Evolutionary conservation across 1,140 invertebrate genomes (phyloP), one percentile per base, ranked within the genome.

Genomic region (Arion vulgaris): DNA sequence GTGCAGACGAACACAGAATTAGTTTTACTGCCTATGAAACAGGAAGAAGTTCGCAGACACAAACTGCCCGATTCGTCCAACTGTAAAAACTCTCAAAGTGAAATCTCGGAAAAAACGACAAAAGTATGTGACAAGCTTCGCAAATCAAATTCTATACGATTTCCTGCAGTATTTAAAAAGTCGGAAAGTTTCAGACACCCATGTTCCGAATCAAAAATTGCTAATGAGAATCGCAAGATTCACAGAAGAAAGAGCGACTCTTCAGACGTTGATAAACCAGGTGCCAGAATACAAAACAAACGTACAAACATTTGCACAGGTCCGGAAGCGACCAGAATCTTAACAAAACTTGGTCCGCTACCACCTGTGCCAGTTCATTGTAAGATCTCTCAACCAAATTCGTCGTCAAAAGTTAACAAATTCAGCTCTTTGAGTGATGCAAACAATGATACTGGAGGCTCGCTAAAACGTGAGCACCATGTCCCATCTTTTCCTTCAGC

Each of bases 101-200:
- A n/a, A n/a, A n/a, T n/a, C n/a, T n/a, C n/a, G n/a, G 15, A 34
- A 15, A 49, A 34, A 19, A n/a, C 28, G 2, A 28, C 15, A n/a
- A 49, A 45, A 4, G 34, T 11, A n/a, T 75, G 53, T 23, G 73
- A 75, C 28, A 34, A 45, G 17, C 45, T 34, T 23, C 45, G 28
- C 19, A 45, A 34, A 49, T 75, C 45, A 34, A 15, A 28, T 28
- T 75, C 73, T 7, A 75, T 53, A 75, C 38, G 73, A 75, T 9
- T 45, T 17, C 45, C 73, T 36, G 5, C 26, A 15, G n/a, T 75
- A 19, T 51, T 75, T 0, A 75, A 75, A 28, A 75, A 75, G 73
- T 75, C 73, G 5, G 73, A 75, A 34, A 75, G 73, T 51, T 75
- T 75, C 45, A 45, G 73, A n/a, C 17, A 32, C 17, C 45, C 73